Evolutionary conservation across 2,113 vertebrate species (phyloP).

Genomic region (Oreochromis spilurus): DNA sequence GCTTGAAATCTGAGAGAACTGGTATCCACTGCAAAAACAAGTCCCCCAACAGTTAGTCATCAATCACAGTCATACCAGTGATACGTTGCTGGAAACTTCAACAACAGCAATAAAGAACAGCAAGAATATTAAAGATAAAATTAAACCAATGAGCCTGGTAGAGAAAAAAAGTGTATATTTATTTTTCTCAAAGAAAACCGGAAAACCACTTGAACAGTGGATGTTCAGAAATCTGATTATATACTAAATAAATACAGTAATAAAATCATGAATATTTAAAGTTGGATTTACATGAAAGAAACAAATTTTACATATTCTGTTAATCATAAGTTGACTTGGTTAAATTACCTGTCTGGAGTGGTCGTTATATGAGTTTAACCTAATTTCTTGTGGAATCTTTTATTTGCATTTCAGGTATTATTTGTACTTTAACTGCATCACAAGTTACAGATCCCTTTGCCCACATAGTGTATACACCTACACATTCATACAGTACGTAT

Average conservation of each 20-base stretch:
- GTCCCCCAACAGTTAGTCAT: neutral
- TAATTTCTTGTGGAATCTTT: neutral
- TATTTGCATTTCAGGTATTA: neutral
- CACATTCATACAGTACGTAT: neutral
- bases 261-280: neutral
- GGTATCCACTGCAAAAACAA: conserved; percentile 78
- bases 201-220: neutral
- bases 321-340: neutral
- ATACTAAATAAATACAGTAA: neutral
- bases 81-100: fast-evolving
- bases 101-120: neutral
- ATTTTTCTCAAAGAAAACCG: neutral
- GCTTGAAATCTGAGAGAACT: conserved; percentile 83
- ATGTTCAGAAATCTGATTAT: neutral
- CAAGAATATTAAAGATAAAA: neutral
- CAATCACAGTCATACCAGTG: neutral
- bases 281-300: neutral
- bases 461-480: neutral
- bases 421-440: neutral
- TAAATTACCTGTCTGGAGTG: neutral
- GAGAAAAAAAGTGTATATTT: neutral
- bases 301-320: neutral
- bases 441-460: neutral
- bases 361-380: neutral
- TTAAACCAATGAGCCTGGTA: neutral